A percentile compares a stretch with the other conserved stretches of the same genome.
Evolutionary conservation across 2,113 vertebrate genomes (phyloP).

Genomic region (Calypte anna): DNA sequence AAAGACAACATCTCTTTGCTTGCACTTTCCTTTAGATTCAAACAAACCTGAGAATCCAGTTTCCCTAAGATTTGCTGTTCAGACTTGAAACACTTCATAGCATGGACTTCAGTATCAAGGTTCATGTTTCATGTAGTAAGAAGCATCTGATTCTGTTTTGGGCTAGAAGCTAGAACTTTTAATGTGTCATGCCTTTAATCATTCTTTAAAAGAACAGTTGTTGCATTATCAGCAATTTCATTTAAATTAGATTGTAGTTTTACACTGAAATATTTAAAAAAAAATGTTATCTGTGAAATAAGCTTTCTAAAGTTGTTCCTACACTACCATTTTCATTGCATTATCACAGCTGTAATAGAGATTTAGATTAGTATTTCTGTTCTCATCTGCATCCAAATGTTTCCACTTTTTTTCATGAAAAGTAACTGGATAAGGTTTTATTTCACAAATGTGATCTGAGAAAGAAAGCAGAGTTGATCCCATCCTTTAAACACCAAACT

Average conservation of each 20-base stretch:
- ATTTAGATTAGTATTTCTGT: neutral
- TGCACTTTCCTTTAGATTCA: neutral
- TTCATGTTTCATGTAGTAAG: neutral
- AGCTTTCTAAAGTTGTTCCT: neutral
- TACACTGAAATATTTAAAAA: neutral
- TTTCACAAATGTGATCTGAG: neutral
- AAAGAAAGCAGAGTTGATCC: neutral
- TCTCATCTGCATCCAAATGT: neutral
- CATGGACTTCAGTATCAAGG: neutral
- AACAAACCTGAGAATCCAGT: neutral
- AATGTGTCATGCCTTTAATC: neutral
- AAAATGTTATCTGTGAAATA: neutral
- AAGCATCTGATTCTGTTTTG: neutral
- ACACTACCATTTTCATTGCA: neutral
- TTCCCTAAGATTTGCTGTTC: neutral
- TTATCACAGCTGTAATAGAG: neutral
- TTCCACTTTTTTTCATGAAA: neutral
- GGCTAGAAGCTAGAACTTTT: neutral
- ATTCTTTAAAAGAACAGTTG: neutral
- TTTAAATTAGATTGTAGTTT: neutral
- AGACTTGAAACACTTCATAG: neutral
- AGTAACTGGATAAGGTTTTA: neutral
- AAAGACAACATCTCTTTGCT: neutral
- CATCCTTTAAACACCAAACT: neutral
- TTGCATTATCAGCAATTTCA: neutral